A percentile compares a stretch with the other conserved stretches of the same genome.
Conservation (phyloP, 2,797 vertebrate species). For the Amniataba percoides region DNA sequence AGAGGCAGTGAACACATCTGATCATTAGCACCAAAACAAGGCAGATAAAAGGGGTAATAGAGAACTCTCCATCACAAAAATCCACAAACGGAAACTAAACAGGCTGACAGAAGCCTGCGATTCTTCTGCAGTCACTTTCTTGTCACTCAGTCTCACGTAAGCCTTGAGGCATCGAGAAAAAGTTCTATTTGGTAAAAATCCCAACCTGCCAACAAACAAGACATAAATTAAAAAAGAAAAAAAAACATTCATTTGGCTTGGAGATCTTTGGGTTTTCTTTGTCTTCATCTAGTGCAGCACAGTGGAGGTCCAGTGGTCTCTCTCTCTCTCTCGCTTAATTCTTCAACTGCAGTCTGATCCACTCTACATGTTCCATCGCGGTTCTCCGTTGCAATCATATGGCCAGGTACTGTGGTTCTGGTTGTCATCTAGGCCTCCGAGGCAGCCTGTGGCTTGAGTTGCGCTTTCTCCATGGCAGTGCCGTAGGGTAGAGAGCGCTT, state of each 20-base stretch:
- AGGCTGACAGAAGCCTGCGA: conserved; percentile 13
- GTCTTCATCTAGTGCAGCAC: conserved; percentile 84
- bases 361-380: conserved; percentile 56
- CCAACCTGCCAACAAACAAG: conserved; percentile 67
- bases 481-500: conserved; percentile 92
- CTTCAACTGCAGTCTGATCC: conserved; percentile 70
- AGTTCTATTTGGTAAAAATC: conserved; percentile 65
- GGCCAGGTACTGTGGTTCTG: conserved; percentile 69
- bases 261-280: conserved; percentile 76
- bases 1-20: conserved; percentile 48
- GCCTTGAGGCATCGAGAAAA: conserved; percentile 48
- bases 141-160: conserved; percentile 44
- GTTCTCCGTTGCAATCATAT: conserved; percentile 78
- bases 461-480: conserved; percentile 95
- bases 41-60: conserved; percentile 48
- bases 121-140: conserved; percentile 44
- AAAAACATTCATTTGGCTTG: conserved; percentile 88
- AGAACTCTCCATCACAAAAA: conserved; percentile 38
- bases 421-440: conserved; percentile 88
- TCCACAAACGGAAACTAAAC: conserved; percentile 45
- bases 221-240: conserved; percentile 74
- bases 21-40: conserved; percentile 81
- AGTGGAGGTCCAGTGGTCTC: conserved; percentile 88
- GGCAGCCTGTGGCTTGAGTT: conserved; percentile 94
- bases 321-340: conserved; percentile 68